Evolutionary conservation across 1,140 invertebrate species (phyloP), one percentile per base, ranked within the genome.

Genomic region (Proales similis): DNA sequence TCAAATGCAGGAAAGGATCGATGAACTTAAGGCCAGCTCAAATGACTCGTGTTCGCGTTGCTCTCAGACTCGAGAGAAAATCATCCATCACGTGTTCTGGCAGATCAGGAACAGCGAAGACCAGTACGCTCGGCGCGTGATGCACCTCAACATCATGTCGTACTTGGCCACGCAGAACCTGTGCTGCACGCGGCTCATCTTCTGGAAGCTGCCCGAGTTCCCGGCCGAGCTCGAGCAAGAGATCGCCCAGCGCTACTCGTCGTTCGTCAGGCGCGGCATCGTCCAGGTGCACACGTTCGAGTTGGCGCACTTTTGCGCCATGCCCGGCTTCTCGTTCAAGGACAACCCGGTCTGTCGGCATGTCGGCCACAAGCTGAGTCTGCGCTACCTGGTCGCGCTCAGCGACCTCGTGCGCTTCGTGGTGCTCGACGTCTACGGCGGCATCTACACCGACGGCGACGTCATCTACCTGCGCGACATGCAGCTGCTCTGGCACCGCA

Each of bases 401-500:
- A 51, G 48, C 24, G 48, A 51, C 39, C n/a, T 51, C 3, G 48
- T 51, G 3, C 11, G 48, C 20, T 51, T 51, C 39, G 11, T 51
- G 12, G 14, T 32, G 7, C 17, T 51, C 6, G 48, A 51, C 19
- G 27, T 51, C 24, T 51, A 51, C 19, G 29, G 29, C 22, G 48
- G 48, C 1, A 51, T 51, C 39, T 51, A 51, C 12, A 32, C 17
- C 19, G 48, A 51, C n/a, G 48, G 48, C 12, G 48, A 51, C 39
- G 48, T 51, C n/a, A 24, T 51, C 24, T 51, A n/a, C 24, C 14
- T 51, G 4, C 33, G 26, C 9, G 48, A 51, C 24, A 51, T 17
- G 4, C 20, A 4, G 19, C 24, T 51, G 24, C 39, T 51, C 20
- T 51, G 48, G 48, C 22, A 32, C 2, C 7, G 19, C 4, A 51